Percentiles rank a stretch among this genome's conserved stretches.
Evolutionary conservation across 2,113 vertebrate species (phyloP).

Genomic region (Dissostichus mawsoni): DNA sequence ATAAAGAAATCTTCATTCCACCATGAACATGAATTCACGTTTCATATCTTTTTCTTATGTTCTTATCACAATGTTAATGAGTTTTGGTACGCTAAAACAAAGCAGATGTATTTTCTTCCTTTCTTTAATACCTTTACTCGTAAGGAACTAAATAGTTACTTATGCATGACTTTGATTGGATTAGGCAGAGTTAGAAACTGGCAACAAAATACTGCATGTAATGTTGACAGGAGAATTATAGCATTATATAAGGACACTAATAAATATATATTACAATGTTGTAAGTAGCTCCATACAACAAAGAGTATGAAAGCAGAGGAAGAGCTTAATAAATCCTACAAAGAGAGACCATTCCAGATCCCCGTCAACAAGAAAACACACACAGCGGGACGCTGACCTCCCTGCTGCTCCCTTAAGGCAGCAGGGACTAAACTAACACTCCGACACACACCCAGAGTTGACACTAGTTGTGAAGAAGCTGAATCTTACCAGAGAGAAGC

Average conservation of each 20-base stretch:
- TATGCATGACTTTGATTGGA: too few relatives aligned
- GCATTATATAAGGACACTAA: neutral
- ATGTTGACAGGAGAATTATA: neutral
- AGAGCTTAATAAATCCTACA: neutral
- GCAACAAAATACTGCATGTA: neutral
- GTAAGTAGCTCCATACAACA: neutral
- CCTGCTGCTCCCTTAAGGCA: neutral
- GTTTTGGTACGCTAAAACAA: neutral
- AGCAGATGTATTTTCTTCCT: neutral
- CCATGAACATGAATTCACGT: neutral
- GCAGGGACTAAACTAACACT: neutral
- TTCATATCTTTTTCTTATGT: too few relatives aligned
- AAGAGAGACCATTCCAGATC: slow-evolving; percentile 32
- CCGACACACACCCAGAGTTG: neutral
- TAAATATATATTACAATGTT: neutral
- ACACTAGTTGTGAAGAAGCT: neutral
- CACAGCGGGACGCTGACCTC: neutral
- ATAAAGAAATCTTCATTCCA: neutral
- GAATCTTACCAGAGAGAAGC: slow-evolving; percentile 93
- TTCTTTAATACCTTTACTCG: neutral
- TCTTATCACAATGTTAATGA: neutral
- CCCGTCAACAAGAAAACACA: slow-evolving; percentile 41
- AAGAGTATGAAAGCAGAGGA: neutral
- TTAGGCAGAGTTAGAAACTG: neutral
- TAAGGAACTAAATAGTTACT: neutral